Conservation (phyloP, 2,797 vertebrate species). For the Poliocrania exsul region DNA sequence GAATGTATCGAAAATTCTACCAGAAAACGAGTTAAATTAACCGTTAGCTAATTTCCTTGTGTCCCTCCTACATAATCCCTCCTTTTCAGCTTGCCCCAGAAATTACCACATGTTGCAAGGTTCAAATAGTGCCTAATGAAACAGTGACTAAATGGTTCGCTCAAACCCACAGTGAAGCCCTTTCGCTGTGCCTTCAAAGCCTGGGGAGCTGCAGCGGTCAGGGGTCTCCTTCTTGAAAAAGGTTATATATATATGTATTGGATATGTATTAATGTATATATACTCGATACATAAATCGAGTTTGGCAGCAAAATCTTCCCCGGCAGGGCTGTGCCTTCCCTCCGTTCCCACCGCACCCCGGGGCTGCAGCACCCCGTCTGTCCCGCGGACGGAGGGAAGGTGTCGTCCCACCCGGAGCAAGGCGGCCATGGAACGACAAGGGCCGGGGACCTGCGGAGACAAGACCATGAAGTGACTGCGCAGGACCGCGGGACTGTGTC, state of each 20-base stretch:
- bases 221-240: constrained; percentile 71
- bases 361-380: neutral
- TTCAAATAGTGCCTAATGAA: constrained; percentile 98
- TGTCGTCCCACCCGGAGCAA: neutral
- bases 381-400: neutral
- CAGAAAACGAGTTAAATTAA: constrained; percentile 99
- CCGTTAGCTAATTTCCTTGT: constrained; percentile 95
- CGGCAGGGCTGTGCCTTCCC: constrained; percentile 63
- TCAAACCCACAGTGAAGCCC: constrained; percentile 82
- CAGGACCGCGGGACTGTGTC: no score
- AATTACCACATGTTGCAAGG: constrained; percentile 98
- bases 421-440: no score
- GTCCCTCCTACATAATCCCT: constrained; percentile 93
- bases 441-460: rapidly evolving
- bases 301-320: constrained; percentile 83
- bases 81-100: constrained; percentile 91
- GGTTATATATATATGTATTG: neutral
- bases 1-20: constrained; percentile 98
- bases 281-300: neutral
- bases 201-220: constrained; percentile 75
- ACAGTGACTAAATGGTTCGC: constrained; percentile 94
- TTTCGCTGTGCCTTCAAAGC: constrained; percentile 87
- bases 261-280: no score
- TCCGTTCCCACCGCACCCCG: neutral
- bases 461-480: rapidly evolving